Evolutionary conservation across 2,797 vertebrate genomes (phyloP).

Genomic region (Eospalax fontanierii): DNA sequence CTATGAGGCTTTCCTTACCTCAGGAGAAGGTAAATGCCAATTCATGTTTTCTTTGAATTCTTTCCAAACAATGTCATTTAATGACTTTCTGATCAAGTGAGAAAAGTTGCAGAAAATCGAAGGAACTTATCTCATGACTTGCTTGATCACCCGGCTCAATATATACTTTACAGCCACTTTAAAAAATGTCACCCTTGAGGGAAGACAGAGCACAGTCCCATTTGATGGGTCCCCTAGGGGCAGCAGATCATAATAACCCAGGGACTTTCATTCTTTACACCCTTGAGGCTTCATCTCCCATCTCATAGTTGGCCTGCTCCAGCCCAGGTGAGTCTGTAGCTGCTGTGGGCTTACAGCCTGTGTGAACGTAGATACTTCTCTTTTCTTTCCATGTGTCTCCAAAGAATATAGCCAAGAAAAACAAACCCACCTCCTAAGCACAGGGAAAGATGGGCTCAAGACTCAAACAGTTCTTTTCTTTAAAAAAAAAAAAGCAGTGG

Average conservation of each 20-base stretch:
- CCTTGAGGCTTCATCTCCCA: not conserved
- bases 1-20: not conserved
- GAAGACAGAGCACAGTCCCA: not conserved
- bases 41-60: not conserved
- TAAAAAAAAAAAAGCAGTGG: not conserved
- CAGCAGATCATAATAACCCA: not conserved
- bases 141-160: not conserved
- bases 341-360: not conserved
- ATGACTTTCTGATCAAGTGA: slow-evolving; percentile 44
- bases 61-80: slow-evolving; percentile 21
- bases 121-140: not conserved
- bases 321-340: not conserved
- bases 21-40: slow-evolving; percentile 32
- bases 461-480: not conserved
- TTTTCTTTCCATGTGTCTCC: not conserved
- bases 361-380: not conserved
- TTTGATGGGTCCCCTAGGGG: not conserved
- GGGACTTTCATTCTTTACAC: not conserved
- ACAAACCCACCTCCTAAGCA: slow-evolving; percentile 1
- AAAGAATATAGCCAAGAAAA: not conserved
- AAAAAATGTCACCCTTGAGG: not conserved
- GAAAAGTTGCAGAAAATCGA: slow-evolving; percentile 35
- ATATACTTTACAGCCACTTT: slow-evolving; percentile 9
- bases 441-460: slow-evolving; percentile 26
- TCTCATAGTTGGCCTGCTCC: not conserved